Conservation (phyloP, 2,113 vertebrate genomes). For the Eurystomus gularis region DNA sequence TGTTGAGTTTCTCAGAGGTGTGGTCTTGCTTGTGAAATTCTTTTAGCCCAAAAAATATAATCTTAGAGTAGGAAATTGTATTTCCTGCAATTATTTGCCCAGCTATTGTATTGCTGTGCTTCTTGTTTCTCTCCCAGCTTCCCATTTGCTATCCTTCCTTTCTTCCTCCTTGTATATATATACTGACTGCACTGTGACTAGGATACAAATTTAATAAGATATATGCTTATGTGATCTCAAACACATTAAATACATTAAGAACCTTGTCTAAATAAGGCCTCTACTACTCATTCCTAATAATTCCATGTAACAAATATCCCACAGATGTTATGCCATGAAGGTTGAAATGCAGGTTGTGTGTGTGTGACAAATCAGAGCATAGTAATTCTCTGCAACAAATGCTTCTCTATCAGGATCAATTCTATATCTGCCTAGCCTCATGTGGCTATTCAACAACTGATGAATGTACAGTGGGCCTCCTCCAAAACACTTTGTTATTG, state of each 20-base stretch:
- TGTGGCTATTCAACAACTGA: neutral
- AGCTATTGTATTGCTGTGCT: neutral
- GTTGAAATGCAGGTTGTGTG: fast-evolving
- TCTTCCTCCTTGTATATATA: neutral
- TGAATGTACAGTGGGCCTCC: neutral
- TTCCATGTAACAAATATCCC: neutral
- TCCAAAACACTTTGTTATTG: neutral
- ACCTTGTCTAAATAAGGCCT: neutral
- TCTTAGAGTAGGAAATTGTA: neutral
- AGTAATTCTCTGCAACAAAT: neutral
- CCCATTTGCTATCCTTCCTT: neutral
- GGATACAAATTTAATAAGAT: neutral
- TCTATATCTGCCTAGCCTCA: neutral
- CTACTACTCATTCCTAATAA: neutral
- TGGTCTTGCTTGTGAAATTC: neutral
- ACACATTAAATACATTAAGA: neutral
- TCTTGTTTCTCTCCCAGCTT: neutral
- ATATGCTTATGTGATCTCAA: neutral
- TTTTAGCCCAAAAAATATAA: neutral
- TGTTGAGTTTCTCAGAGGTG: neutral
- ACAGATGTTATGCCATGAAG: neutral
- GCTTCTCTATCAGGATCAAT: neutral
- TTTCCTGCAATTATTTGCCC: neutral
- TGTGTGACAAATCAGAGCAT: neutral
- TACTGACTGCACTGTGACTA: neutral